Conservation (phyloP, 2,888 invertebrate species). For the Netelia virgata region DNA sequence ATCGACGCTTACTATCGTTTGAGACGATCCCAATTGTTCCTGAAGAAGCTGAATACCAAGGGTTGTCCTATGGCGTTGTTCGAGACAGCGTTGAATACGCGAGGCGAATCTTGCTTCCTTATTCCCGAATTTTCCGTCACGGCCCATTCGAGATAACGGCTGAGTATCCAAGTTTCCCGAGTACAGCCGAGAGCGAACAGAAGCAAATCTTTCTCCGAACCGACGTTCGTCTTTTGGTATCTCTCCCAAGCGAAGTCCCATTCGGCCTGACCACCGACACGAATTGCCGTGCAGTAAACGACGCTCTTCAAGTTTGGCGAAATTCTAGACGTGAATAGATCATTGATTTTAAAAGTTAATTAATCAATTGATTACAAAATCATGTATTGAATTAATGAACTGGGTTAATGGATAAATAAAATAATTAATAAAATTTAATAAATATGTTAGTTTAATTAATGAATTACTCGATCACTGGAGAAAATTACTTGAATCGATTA, state of each 20-base stretch:
- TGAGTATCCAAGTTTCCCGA: constrained; percentile 92
- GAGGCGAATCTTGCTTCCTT: constrained; percentile 92
- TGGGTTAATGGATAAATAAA: no score
- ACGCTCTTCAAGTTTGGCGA: constrained; percentile 93
- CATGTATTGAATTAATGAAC: no score
- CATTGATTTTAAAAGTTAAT: constrained; percentile 11
- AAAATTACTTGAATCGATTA: background rate
- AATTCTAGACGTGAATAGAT: constrained; percentile 86
- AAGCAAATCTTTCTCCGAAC: constrained; percentile 92
- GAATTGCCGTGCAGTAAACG: constrained; percentile 95
- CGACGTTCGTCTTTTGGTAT: constrained; percentile 91
- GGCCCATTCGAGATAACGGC: constrained; percentile 91
- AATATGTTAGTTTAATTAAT: no score
- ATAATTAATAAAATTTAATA: no score
- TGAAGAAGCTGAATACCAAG: constrained; percentile 92
- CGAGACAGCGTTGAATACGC: constrained; percentile 92
- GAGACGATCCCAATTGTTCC: constrained; percentile 91
- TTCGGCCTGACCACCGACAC: constrained; percentile 92
- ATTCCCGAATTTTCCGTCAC: constrained; percentile 91
- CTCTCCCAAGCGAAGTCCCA: constrained; percentile 96
- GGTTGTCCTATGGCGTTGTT: constrained; percentile 92
- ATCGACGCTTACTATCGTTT: constrained; percentile 89
- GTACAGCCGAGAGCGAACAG: constrained; percentile 93
- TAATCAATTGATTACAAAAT: background rate
- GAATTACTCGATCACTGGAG: no score